Conservation (phyloP, 2,113 vertebrate species). For the Gobio gobio region DNA sequence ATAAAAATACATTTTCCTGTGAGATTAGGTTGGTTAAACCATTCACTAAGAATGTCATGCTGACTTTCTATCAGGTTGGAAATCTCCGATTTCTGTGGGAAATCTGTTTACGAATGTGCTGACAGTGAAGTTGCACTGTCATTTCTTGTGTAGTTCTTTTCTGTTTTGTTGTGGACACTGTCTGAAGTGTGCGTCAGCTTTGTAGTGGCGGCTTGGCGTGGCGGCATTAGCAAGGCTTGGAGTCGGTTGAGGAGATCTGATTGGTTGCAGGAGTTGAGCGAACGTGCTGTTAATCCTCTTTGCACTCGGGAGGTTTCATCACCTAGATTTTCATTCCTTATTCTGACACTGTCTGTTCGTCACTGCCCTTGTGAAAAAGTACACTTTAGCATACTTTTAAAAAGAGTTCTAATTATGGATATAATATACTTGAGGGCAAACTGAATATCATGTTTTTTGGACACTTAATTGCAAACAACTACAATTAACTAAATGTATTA, state of each 20-base stretch:
- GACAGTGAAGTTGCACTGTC: background rate
- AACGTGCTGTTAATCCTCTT: slow-evolving; percentile 35
- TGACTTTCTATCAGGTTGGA: background rate
- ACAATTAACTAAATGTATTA: background rate
- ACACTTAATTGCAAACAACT: background rate
- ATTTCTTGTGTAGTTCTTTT: background rate
- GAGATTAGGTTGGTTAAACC: background rate
- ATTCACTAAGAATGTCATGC: background rate
- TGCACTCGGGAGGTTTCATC: background rate
- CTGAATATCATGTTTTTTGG: background rate
- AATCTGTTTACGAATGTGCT: background rate
- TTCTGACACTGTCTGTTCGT: background rate
- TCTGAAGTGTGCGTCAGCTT: background rate
- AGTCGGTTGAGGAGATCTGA: slow-evolving; percentile 12
- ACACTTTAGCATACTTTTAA: background rate
- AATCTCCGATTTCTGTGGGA: background rate
- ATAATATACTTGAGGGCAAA: background rate
- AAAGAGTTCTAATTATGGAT: background rate
- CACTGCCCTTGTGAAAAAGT: background rate
- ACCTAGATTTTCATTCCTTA: background rate
- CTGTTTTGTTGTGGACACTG: background rate
- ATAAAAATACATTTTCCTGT: background rate
- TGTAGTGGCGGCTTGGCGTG: slow-evolving; percentile 13
- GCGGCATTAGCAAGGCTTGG: background rate
- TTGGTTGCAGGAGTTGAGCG: slow-evolving; percentile 15